Percentiles rank a stretch among this genome's conserved stretches.
phyloP scores from a whole-genome alignment of 2,113 vertebrate species.

The Dicerorhinus sumatrensis region DNA sequence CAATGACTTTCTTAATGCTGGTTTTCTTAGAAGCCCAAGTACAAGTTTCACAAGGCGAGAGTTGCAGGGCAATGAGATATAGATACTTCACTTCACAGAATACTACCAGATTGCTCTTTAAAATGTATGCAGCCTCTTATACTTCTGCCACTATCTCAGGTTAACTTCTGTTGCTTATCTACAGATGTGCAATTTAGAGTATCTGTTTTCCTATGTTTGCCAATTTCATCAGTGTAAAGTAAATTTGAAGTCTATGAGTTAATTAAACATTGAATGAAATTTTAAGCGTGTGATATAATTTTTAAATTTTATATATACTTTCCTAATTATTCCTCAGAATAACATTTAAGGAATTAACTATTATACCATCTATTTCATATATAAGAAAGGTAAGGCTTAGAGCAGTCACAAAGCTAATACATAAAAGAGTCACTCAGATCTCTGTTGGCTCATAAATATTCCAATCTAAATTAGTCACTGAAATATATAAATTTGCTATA shows the following conservation, averaged over 20 bases:
- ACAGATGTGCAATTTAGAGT: not conserved
- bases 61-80: not conserved
- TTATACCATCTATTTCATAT: not conserved
- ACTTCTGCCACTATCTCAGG: not conserved
- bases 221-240: not conserved
- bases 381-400: not conserved
- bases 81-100: not conserved
- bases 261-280: not conserved
- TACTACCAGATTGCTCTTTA: not conserved
- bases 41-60: not conserved
- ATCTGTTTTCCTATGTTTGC: not conserved
- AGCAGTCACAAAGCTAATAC: not conserved
- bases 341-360: not conserved
- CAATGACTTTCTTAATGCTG: not conserved
- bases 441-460: not conserved
- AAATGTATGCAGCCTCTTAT: not conserved
- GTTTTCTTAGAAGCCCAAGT: not conserved
- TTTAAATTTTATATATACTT: not conserved
- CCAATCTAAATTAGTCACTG: not conserved
- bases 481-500: not conserved
- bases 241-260: not conserved
- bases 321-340: not conserved
- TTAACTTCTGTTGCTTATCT: not conserved
- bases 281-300: not conserved
- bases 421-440: not conserved